Percentiles rank a stretch among this genome's conserved stretches.
phyloP scores from a whole-genome alignment of 2,797 vertebrate genomes.

The Silurus aristotelis region DNA sequence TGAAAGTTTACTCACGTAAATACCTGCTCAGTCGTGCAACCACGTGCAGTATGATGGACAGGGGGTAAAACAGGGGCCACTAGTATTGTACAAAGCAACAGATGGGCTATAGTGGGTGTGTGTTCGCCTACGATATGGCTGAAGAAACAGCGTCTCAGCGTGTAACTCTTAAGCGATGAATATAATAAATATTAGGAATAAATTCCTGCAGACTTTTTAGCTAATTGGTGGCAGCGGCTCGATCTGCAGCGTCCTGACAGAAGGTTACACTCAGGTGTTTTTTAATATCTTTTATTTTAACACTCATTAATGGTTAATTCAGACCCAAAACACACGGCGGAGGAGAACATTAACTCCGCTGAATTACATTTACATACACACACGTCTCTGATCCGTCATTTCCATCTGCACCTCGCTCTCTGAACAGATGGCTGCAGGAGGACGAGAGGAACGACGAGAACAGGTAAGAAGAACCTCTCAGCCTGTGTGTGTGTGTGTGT shows the following conservation, averaged over 20 bases:
- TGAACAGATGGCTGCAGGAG: conserved; percentile 41
- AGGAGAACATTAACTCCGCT: conserved; percentile 1
- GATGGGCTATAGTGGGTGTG: neutral
- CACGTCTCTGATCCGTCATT: conserved; percentile 31
- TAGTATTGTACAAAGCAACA: conserved; percentile 3
- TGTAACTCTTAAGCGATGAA: neutral
- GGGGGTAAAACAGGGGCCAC: neutral
- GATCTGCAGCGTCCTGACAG: neutral
- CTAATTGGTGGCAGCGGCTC: conserved; percentile 1
- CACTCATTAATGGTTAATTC: conserved; percentile 34
- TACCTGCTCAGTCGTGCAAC: neutral
- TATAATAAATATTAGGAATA: conserved; percentile 10
- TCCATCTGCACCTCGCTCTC: conserved; percentile 42
- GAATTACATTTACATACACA: conserved; percentile 33
- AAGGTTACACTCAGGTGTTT: conserved; percentile 26
- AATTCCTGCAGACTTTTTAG: neutral
- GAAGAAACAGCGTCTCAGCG: neutral
- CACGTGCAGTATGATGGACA: neutral
- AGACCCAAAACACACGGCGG: conserved; percentile 22
- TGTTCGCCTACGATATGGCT: neutral
- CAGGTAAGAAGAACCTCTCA: conserved; percentile 25
- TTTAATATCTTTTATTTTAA: conserved; percentile 18
- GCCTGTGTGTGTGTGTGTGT: neutral
- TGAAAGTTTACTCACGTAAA: neutral
- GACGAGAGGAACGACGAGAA: conserved; percentile 21